Percentiles rank a stretch among this genome's conserved stretches.
phyloP scores from a whole-genome alignment of 2,888 invertebrate species.

The Nemotelus nigrinus region DNA sequence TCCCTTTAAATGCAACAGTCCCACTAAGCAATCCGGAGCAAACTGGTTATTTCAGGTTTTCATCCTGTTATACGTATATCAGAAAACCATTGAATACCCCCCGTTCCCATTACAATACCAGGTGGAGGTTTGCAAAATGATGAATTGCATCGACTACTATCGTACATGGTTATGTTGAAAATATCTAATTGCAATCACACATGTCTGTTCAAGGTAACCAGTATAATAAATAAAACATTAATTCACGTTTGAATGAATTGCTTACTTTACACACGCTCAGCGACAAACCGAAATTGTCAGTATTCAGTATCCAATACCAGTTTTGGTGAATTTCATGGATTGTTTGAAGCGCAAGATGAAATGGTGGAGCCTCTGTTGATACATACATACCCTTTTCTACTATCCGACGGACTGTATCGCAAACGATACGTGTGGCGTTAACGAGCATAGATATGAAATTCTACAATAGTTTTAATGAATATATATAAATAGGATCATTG shows the following conservation, averaged over 20 bases:
- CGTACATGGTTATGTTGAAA: constrained; percentile 36
- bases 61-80: not conserved
- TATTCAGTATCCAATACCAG: no score
- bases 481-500: no score
- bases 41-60: not conserved
- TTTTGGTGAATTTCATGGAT: constrained; percentile 8
- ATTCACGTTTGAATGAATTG: not conserved
- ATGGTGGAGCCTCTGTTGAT: not conserved
- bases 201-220: constrained; percentile 34
- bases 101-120: constrained; percentile 26
- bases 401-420: constrained; percentile 32
- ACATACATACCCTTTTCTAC: constrained; percentile 23
- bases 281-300: no score
- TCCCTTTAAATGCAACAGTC: not conserved
- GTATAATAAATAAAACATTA: not conserved
- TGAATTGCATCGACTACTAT: constrained; percentile 32
- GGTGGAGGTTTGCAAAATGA: constrained; percentile 37
- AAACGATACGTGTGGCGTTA: constrained; percentile 16
- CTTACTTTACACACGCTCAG: not conserved
- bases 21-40: not conserved
- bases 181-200: constrained; percentile 39
- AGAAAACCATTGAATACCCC: constrained; percentile 20
- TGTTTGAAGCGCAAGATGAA: constrained; percentile 7
- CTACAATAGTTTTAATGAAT: no score
- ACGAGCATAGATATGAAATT: constrained; percentile 20